Conservation (phyloP, 1,140 invertebrate species). For the Drosophila truncata region DNA sequence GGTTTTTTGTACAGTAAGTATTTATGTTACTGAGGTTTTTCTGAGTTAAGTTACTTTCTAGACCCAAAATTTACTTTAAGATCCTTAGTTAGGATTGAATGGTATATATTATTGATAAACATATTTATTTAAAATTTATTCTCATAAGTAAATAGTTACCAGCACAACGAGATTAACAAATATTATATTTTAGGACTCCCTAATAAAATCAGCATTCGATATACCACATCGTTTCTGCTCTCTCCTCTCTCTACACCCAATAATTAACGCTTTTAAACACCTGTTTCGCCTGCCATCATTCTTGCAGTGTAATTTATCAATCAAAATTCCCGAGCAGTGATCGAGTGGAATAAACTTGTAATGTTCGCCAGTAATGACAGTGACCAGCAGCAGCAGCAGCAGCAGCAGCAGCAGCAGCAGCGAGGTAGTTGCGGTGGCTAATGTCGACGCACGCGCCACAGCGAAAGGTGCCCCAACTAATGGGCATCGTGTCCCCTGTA, state of each 20-base stretch:
- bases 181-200: not conserved
- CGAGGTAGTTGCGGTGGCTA: constrained; percentile 13
- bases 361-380: constrained; percentile 29
- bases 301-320: constrained; percentile 60
- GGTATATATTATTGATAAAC: no score
- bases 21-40: not conserved
- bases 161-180: no score
- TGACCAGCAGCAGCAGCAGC: not conserved
- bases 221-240: no score
- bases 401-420: no score
- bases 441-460: constrained; percentile 71
- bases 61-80: not conserved
- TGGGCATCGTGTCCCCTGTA: constrained; percentile 19
- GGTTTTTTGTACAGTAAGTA: not conserved
- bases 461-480: constrained; percentile 67
- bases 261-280: not conserved
- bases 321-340: constrained; percentile 61
- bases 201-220: not conserved
- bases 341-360: constrained; percentile 72
- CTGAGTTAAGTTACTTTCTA: not conserved
- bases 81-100: not conserved
- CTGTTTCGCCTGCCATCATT: constrained; percentile 4
- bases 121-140: no score
- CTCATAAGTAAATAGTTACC: no score
- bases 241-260: no score